Evolutionary conservation across 2,888 invertebrate genomes (phyloP).

Genomic region (Hypolimnas misippus): DNA sequence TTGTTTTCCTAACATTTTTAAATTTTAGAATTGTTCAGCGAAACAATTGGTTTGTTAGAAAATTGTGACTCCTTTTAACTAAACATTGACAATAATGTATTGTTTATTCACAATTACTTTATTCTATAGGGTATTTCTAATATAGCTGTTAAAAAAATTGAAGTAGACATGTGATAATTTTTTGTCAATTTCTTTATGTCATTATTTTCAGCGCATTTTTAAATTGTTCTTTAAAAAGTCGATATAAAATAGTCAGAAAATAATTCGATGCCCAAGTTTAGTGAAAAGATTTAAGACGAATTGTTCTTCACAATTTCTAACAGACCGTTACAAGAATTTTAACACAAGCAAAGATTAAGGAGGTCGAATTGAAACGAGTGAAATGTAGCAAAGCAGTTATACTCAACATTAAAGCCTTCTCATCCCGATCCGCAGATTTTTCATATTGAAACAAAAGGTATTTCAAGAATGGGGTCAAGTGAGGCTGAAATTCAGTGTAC

Average conservation of each 20-base stretch:
- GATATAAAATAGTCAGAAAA: no score
- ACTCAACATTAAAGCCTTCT: conserved; percentile 31
- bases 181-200: no score
- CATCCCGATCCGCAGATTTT: conserved; percentile 59
- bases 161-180: no score
- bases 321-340: not conserved
- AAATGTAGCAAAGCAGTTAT: conserved; percentile 20
- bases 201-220: no score
- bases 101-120: no score
- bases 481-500: conserved; percentile 52
- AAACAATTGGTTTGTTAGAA: not conserved
- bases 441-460: conserved; percentile 78
- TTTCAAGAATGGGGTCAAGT: conserved; percentile 69
- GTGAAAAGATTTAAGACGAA: no score
- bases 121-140: not conserved
- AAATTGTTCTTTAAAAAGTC: no score
- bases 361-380: conserved; percentile 18
- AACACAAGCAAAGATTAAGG: not conserved
- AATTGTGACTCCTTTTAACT: not conserved
- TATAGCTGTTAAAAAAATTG: no score
- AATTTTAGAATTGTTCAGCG: not conserved
- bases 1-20: conserved; percentile 16
- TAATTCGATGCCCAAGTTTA: not conserved
- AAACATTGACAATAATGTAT: not conserved
- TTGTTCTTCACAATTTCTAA: not conserved